These are phyloP conservation scores for Bubo bubo DNA, from an alignment of 2,113 vertebrate genomes.

Conservation along the genomic window DNA sequence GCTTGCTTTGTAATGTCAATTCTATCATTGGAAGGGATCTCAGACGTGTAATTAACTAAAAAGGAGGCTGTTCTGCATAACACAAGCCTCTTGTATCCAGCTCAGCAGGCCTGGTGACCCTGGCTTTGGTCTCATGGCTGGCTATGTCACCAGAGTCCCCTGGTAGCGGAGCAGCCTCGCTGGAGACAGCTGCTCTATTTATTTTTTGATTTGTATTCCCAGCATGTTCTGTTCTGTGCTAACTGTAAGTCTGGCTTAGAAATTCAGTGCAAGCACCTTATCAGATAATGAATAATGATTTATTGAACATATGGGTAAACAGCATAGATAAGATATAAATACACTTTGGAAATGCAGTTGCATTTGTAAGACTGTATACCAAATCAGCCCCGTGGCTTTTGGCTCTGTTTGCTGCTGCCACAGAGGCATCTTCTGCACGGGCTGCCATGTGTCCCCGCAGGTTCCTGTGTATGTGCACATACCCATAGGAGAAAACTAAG, in stretches of 20 bases:
- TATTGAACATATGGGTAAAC: slow-evolving; percentile 71
- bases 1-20: neutral
- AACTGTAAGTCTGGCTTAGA: slow-evolving; percentile 49
- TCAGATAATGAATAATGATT: slow-evolving; percentile 75
- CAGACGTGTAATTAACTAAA: neutral
- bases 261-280: slow-evolving; percentile 50
- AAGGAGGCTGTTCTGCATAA: slow-evolving; percentile 22
- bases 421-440: neutral
- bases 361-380: neutral
- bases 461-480: accelerated
- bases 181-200: slow-evolving; percentile 44
- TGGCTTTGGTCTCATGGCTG: slow-evolving; percentile 15
- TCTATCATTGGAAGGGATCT: neutral
- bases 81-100: slow-evolving; percentile 11
- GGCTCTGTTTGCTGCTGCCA: neutral
- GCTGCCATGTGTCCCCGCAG: neutral
- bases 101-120: neutral
- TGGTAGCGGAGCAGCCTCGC: neutral
- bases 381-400: neutral
- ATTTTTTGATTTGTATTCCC: slow-evolving; percentile 59
- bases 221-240: neutral
- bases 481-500: neutral
- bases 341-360: neutral
- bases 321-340: slow-evolving; percentile 66
- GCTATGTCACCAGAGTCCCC: neutral